phyloP scores from a whole-genome alignment of 2,888 invertebrate species.

The Entomobrya proxima region DNA sequence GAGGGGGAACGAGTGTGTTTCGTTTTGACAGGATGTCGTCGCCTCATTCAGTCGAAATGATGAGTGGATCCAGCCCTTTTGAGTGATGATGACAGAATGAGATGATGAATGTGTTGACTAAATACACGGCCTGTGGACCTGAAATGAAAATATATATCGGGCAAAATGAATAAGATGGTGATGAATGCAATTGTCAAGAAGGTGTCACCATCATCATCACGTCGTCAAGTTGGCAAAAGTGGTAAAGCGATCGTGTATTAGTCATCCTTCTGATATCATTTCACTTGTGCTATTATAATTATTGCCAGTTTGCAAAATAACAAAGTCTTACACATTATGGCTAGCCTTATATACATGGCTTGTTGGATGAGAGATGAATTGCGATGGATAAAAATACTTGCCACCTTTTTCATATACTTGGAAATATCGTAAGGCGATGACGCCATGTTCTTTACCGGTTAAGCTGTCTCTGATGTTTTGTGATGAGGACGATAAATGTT shows the following conservation, averaged over 20 bases:
- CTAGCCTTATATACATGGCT: background rate
- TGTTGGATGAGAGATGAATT: background rate
- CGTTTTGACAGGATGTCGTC: constrained; percentile 10
- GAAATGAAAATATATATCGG: background rate
- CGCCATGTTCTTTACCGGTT: too few relatives aligned
- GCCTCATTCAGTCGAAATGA: background rate
- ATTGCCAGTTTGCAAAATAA: too few relatives aligned
- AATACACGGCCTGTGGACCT: background rate
- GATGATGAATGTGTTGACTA: constrained; percentile 49
- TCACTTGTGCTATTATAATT: too few relatives aligned
- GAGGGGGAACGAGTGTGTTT: background rate
- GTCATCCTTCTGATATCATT: too few relatives aligned
- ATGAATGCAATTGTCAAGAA: constrained; percentile 38
- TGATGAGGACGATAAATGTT: background rate
- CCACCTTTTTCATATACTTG: background rate
- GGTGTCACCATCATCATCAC: constrained; percentile 18
- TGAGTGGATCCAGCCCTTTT: constrained; percentile 21
- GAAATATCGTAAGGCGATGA: too few relatives aligned
- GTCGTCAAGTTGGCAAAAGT: too few relatives aligned
- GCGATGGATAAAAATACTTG: background rate
- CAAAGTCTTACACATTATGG: background rate
- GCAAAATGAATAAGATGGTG: constrained; percentile 28
- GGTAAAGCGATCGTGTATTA: too few relatives aligned
- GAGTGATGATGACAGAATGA: constrained; percentile 64
- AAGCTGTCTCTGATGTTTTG: background rate